A percentile compares a stretch with the other conserved stretches of the same genome.
These are phyloP conservation scores for Lutraria rhynchaena DNA, from an alignment of 1,140 invertebrate genomes.

Conservation along the genomic window DNA sequence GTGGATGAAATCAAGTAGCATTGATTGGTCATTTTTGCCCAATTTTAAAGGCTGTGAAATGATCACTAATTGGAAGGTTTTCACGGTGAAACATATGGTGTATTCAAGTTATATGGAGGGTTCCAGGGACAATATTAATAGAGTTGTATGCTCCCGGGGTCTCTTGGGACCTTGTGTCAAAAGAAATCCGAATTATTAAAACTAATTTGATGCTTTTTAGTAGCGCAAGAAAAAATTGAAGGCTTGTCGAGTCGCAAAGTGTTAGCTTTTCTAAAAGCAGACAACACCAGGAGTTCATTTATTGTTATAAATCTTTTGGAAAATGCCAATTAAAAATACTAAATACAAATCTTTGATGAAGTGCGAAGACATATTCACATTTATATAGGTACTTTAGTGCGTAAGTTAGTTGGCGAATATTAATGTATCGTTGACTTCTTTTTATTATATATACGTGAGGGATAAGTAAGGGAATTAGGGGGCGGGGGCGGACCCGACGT, in stretches of 20 bases:
- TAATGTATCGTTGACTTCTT: too few species aligned
- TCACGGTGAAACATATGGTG: slow-evolving; percentile 54
- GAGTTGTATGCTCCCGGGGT: background rate
- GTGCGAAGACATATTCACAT: too few species aligned
- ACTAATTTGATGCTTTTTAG: slow-evolving; percentile 44
- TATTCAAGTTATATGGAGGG: background rate
- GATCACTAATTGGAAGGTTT: slow-evolving; percentile 42
- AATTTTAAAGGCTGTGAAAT: slow-evolving; percentile 18
- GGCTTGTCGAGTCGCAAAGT: background rate
- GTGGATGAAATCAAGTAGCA: slow-evolving; percentile 32
- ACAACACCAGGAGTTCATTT: too few species aligned
- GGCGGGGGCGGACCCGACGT: too few species aligned
- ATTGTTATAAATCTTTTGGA: too few species aligned
- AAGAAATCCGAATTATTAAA: slow-evolving; percentile 52
- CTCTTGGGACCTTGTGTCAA: slow-evolving; percentile 46
- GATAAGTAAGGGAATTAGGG: too few species aligned
- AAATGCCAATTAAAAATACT: too few species aligned
- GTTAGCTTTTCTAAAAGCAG: too few species aligned
- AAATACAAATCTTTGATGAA: too few species aligned
- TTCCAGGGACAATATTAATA: slow-evolving; percentile 39
- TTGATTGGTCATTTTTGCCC: slow-evolving; percentile 43
- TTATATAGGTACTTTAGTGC: too few species aligned
- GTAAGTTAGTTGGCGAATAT: too few species aligned
- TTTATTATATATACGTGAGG: too few species aligned
- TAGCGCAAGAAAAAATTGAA: slow-evolving; percentile 30